phyloP scores from a whole-genome alignment of 92 coral and sea anemone genomes.

The Phenganax marumi region DNA sequence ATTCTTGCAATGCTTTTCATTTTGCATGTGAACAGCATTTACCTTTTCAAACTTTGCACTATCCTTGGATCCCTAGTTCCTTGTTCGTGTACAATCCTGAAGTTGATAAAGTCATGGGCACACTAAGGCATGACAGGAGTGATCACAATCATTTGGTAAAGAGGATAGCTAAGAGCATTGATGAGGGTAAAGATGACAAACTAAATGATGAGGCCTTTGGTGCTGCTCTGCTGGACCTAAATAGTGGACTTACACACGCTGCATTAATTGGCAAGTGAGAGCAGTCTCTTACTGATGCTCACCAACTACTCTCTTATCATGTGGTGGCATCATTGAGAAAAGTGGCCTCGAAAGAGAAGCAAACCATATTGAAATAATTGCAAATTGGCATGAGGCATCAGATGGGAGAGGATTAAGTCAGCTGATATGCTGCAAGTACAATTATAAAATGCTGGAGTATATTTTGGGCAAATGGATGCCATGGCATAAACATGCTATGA shows the following conservation, averaged over 20 bases:
- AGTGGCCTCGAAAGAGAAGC: slow-evolving; percentile 63
- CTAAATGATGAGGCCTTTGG: slow-evolving; percentile 57
- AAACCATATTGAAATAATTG: slow-evolving; percentile 42
- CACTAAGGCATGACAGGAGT: slow-evolving; percentile 54
- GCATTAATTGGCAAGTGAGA: slow-evolving; percentile 63
- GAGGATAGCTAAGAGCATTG: slow-evolving; percentile 44
- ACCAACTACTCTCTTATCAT: slow-evolving; percentile 53
- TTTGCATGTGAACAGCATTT: too few species aligned
- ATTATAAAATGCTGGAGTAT: slow-evolving; percentile 28
- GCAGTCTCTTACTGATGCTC: slow-evolving; percentile 63
- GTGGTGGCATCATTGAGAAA: too few species aligned
- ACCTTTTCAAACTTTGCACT: too few species aligned
- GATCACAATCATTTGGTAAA: slow-evolving; percentile 63
- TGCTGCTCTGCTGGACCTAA: slow-evolving; percentile 54
- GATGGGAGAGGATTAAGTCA: slow-evolving; percentile 65
- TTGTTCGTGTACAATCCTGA: slow-evolving; percentile 58
- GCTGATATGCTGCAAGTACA: slow-evolving; percentile 17
- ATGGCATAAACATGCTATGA: slow-evolving; percentile 41
- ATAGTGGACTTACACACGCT: slow-evolving; percentile 65
- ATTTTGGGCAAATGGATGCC: slow-evolving; percentile 39
- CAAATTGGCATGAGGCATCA: slow-evolving; percentile 65
- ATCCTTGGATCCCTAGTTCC: too few species aligned
- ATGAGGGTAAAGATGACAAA: slow-evolving; percentile 40
- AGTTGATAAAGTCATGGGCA: slow-evolving; percentile 47
- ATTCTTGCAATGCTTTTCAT: too few species aligned